phyloP scores from a whole-genome alignment of 2,888 invertebrate species.

The Heliconius ethilla region DNA sequence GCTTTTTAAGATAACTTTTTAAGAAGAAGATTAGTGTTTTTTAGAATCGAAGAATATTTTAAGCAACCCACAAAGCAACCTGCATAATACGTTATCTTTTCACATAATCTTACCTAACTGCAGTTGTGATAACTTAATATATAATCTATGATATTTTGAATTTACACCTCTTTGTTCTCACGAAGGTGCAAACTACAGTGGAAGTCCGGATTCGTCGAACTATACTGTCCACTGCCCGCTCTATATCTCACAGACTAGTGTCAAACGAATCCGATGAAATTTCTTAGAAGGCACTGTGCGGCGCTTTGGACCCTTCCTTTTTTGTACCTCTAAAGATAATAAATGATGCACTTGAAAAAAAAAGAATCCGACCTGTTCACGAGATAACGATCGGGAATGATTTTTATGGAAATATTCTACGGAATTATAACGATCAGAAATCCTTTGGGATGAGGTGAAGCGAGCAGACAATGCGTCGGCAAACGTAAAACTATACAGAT shows the following conservation, averaged over 20 bases:
- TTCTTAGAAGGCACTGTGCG: slow-evolving; percentile 79
- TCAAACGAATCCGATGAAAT: slow-evolving; percentile 75
- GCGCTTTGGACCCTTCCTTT: slow-evolving; percentile 76
- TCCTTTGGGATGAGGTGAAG: slow-evolving; percentile 78
- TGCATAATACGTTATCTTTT: slow-evolving; percentile 25
- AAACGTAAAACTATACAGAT: slow-evolving; percentile 55
- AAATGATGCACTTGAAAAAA: slow-evolving; percentile 77
- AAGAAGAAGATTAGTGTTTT: too few relatives aligned
- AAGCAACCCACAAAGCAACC: not conserved
- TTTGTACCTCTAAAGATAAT: slow-evolving; percentile 79
- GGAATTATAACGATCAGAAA: slow-evolving; percentile 79
- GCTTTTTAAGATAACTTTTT: not conserved
- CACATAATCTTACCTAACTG: slow-evolving; percentile 37
- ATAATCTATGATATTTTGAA: slow-evolving; percentile 55
- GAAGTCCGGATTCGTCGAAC: slow-evolving; percentile 65
- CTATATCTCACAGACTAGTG: slow-evolving; percentile 78
- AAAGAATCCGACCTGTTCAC: slow-evolving; percentile 80
- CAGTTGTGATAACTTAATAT: slow-evolving; percentile 40
- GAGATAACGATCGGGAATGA: slow-evolving; percentile 78
- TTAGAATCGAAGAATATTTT: not conserved
- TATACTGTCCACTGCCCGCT: slow-evolving; percentile 66
- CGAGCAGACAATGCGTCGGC: slow-evolving; percentile 80
- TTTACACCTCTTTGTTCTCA: slow-evolving; percentile 72
- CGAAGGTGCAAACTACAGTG: slow-evolving; percentile 53
- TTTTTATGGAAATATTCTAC: slow-evolving; percentile 80